Evolutionary conservation across 2,888 invertebrate species (phyloP), one percentile per base, ranked within the genome.

Genomic region (Drosophila setosimentum): DNA sequence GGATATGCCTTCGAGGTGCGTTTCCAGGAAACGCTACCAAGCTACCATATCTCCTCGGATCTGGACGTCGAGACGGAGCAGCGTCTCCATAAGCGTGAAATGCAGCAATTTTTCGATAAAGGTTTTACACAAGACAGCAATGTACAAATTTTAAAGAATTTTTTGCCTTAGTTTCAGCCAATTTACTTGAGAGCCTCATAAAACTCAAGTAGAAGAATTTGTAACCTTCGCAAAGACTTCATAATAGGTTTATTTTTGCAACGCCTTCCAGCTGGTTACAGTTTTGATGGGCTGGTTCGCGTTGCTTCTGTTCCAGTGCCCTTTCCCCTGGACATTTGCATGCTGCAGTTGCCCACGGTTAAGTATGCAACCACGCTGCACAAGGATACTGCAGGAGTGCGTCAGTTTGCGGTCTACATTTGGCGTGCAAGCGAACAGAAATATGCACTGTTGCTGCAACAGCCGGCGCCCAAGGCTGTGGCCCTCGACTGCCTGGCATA

Each of bases 281-380:
- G 91, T 7, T 93, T 94, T 37, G 90, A 92, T 79, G 93, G 93
- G 1, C 91, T 94, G 37, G 78, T 91, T 57, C 91, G 93, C 49
- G 83, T 92, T 30, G 91, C 91, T 63, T 92, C 92, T 16, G 88
- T 94, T 51, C 93, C 93, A 7, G 91, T 93, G 29, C 70, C 86
- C 32, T 93, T 92, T 83, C 93, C 94, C 7, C 84, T 91, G 83
- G 94, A 94, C 83, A 93, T 94, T 58, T 93, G 93, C 72, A 78
- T 94, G 45, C 91, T 94, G 64, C 82, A 92, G 49, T 85, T 94
- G 51, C 87, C 92, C 2, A 77, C 80, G 8, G 65, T 81, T 0
- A 93, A 92, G 91, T 94, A 93, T 87, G 93, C 93, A 1, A 93
- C 92, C 4, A 78, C 91, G 10, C 66, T 93, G 73, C 92, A 93